Evolutionary conservation across 2,888 invertebrate genomes (phyloP).

Genomic region (Notocelia uddmanniana): DNA sequence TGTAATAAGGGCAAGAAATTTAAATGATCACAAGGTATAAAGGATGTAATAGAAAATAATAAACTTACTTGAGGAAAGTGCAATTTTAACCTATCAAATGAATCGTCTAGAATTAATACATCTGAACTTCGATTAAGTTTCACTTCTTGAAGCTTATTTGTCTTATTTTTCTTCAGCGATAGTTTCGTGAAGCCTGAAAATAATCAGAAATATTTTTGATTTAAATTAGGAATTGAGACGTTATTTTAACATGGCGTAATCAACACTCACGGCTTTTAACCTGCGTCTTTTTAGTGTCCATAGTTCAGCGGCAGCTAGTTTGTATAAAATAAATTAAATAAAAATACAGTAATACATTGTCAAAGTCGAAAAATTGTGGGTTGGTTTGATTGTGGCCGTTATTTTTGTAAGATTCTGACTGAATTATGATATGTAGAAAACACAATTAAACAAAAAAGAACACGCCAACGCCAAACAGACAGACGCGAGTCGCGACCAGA

Average conservation of each 20-base stretch:
- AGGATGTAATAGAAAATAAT: background rate
- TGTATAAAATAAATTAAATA: constrained; percentile 14
- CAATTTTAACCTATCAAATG: constrained; percentile 68
- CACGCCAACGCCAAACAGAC: too few species aligned
- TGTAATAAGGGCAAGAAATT: background rate
- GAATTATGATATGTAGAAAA: background rate
- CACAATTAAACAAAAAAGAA: too few species aligned
- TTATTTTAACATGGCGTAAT: background rate
- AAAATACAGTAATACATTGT: constrained; percentile 34
- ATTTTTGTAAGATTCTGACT: constrained; percentile 13
- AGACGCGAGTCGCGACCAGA: too few species aligned
- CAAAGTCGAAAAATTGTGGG: constrained; percentile 30
- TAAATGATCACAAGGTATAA: background rate
- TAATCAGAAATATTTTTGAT: background rate
- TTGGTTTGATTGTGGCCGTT: constrained; percentile 41
- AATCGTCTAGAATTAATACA: constrained; percentile 74
- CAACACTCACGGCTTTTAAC: constrained; percentile 64
- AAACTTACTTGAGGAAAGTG: constrained; percentile 67
- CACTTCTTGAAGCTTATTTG: constrained; percentile 56
- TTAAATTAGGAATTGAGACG: background rate
- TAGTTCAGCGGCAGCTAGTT: constrained; percentile 51
- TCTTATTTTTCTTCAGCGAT: constrained; percentile 72
- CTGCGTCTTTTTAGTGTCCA: constrained; percentile 62
- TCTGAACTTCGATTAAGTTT: constrained; percentile 66
- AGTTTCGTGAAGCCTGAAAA: constrained; percentile 72